These are phyloP conservation scores for Luehdorfia chinensis DNA, from an alignment of 1,140 invertebrate genomes.

Conservation along the genomic window DNA sequence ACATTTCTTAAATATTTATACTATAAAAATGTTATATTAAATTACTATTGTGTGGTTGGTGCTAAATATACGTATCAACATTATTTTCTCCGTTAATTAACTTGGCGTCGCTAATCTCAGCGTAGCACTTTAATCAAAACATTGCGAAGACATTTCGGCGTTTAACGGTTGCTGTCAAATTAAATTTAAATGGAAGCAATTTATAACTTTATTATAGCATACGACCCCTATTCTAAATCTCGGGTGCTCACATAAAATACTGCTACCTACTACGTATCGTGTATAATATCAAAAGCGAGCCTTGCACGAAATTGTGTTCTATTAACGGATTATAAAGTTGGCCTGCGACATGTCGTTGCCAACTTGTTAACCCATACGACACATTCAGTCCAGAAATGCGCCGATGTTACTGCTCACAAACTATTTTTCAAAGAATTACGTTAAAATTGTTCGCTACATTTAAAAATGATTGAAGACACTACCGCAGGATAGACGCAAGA, in stretches of 20 bases:
- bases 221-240: conserved; percentile 58
- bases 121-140: conserved; percentile 59
- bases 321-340: conserved; percentile 73
- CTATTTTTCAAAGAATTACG: conserved; percentile 22
- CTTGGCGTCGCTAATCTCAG: conserved; percentile 27
- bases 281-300: conserved; percentile 49
- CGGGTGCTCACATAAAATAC: conserved; percentile 63
- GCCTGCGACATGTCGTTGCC: conserved; percentile 64
- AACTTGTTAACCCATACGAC: conserved; percentile 61
- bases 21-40: no score
- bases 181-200: conserved; percentile 73
- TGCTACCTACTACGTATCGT: conserved; percentile 45
- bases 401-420: conserved; percentile 52
- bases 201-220: conserved; percentile 72
- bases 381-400: conserved; percentile 46
- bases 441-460: conserved; percentile 51
- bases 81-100: conserved; percentile 19
- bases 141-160: conserved; percentile 50
- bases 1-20: no score
- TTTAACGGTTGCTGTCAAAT: conserved; percentile 67
- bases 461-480: no score
- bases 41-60: no score
- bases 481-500: no score
- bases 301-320: conserved; percentile 72
- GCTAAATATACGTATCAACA: conserved; percentile 9